Conservation (phyloP, 2,113 vertebrate species). For the Mesembrinibis cayennensis region DNA sequence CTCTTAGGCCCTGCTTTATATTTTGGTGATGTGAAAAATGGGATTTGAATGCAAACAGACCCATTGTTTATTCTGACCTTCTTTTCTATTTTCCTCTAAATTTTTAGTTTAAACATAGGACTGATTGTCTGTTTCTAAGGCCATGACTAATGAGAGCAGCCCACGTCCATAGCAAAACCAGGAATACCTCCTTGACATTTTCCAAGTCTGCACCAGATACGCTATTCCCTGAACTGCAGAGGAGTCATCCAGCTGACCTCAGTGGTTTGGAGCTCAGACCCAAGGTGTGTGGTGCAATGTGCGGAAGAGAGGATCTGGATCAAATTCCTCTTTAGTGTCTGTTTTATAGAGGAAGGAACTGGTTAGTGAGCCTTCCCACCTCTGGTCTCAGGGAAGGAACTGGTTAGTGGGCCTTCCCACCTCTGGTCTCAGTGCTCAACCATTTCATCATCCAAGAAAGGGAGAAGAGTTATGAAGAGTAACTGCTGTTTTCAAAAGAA, state of each 20-base stretch:
- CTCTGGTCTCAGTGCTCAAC: background rate
- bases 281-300: background rate
- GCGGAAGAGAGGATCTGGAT: background rate
- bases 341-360: constrained; percentile 22
- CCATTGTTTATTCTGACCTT: background rate
- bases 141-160: background rate
- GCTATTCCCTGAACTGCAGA: background rate
- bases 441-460: background rate
- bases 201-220: background rate
- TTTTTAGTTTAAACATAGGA: background rate
- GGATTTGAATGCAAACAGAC: background rate
- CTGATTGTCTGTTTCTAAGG: background rate
- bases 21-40: background rate
- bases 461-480: background rate
- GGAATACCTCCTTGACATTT: background rate
- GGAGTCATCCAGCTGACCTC: background rate
- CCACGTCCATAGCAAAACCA: background rate
- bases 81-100: background rate
- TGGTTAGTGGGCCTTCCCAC: background rate
- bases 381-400: background rate
- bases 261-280: background rate
- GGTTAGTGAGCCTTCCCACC: background rate
- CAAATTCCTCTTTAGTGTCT: background rate
- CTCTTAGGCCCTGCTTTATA: background rate
- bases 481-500: constrained; percentile 34